Evolutionary conservation across 1,140 invertebrate species (phyloP).

Genomic region (Drosophila santomea): DNA sequence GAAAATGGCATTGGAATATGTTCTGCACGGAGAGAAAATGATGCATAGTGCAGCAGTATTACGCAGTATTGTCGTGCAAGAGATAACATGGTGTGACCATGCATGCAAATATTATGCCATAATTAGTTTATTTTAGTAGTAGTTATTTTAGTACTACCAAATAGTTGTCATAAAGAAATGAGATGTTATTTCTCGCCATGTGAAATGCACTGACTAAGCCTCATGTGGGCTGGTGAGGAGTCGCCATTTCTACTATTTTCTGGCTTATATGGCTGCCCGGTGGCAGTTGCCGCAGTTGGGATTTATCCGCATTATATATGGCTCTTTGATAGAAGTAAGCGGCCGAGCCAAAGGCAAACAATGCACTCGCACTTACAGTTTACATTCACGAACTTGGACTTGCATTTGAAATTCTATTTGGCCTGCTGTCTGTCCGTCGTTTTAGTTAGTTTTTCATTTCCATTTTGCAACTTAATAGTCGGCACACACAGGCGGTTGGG

Average conservation of each 20-base stretch:
- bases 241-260: constrained; percentile 3
- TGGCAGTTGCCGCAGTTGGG: constrained; percentile 42
- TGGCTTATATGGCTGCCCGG: constrained; percentile 36
- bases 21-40: constrained; percentile 6
- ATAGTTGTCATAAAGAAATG: too few species aligned
- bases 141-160: not conserved
- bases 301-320: constrained; percentile 38
- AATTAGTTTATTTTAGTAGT: not conserved
- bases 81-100: not conserved
- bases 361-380: constrained; percentile 36
- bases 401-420: constrained; percentile 54
- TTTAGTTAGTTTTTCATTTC: constrained; percentile 49
- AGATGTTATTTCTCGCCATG: not conserved
- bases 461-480: constrained; percentile 56
- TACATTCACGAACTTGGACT: constrained; percentile 28
- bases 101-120: too few species aligned
- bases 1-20: constrained; percentile 30
- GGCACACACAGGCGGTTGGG: constrained; percentile 39
- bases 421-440: constrained; percentile 36
- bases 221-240: constrained; percentile 14
- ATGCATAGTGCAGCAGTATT: not conserved
- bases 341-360: constrained; percentile 30
- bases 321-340: constrained; percentile 10
- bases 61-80: not conserved
- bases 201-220: constrained; percentile 4